Conservation (phyloP, 2,797 vertebrate species). For the Falco biarmicus region DNA sequence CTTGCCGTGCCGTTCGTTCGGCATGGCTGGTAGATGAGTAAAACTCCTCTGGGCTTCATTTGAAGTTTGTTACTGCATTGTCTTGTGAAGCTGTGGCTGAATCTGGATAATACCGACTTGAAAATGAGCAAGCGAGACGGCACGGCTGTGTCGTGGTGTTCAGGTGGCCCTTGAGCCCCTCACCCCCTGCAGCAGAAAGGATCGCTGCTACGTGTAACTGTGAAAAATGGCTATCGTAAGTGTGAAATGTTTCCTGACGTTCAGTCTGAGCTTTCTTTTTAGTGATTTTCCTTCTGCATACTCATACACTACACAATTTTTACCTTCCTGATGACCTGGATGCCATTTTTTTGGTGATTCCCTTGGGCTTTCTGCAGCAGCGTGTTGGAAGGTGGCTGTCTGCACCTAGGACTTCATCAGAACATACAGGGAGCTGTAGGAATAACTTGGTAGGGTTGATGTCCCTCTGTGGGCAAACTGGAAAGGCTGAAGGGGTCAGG, state of each 20-base stretch:
- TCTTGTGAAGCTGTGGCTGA: background rate
- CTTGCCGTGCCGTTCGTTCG: accelerated
- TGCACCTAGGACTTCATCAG: background rate
- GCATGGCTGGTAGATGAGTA: background rate
- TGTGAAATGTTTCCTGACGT: background rate
- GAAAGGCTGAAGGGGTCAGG: background rate
- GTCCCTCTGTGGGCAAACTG: background rate
- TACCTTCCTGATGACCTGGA: background rate
- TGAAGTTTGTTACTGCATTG: background rate
- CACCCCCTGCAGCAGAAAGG: background rate
- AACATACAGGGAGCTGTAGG: background rate
- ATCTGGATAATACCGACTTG: background rate
- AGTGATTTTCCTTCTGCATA: background rate
- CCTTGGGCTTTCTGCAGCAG: background rate
- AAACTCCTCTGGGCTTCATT: background rate
- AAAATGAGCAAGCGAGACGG: background rate
- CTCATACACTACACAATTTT: background rate
- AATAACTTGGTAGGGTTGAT: background rate
- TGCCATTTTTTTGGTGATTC: background rate
- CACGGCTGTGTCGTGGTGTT: background rate
- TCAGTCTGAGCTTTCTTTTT: background rate
- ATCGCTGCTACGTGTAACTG: accelerated
- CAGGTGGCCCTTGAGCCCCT: accelerated
- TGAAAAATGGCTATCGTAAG: accelerated
- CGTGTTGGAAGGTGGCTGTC: background rate